Percentiles rank a stretch among this genome's conserved stretches.
These are phyloP conservation scores for Vanacampus margaritifer DNA, from an alignment of 2,113 vertebrate genomes.

Conservation along the genomic window DNA sequence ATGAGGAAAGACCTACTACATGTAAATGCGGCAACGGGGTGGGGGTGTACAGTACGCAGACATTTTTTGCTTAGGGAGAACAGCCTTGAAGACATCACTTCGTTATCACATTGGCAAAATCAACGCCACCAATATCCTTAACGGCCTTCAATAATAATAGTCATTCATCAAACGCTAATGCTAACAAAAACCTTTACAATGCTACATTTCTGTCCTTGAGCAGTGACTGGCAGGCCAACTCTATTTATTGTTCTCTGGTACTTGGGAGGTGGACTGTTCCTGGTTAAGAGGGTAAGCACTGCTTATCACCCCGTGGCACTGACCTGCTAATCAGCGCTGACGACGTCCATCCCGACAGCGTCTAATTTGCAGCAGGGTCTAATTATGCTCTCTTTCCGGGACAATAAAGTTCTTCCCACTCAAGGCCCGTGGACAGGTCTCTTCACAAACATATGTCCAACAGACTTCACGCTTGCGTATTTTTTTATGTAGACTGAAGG, in stretches of 20 bases:
- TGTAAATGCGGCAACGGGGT: slow-evolving; percentile 8
- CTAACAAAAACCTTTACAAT: background rate
- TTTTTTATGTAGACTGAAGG: slow-evolving; percentile 67
- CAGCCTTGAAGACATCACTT: slow-evolving; percentile 29
- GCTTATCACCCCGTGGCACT: slow-evolving; percentile 49
- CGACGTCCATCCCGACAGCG: slow-evolving; percentile 64
- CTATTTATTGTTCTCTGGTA: slow-evolving; percentile 63
- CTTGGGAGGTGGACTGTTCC: slow-evolving; percentile 20
- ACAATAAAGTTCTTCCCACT: slow-evolving; percentile 80
- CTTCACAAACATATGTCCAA: slow-evolving; percentile 89
- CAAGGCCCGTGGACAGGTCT: slow-evolving; percentile 70
- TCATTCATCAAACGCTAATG: background rate
- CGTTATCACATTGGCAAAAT: slow-evolving; percentile 7
- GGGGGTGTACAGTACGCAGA: slow-evolving; percentile 39
- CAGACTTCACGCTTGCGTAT: slow-evolving; percentile 68
- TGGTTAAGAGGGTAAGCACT: slow-evolving; percentile 26
- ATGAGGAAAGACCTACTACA: slow-evolving; percentile 35
- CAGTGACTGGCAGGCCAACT: slow-evolving; percentile 17
- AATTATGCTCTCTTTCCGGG: slow-evolving; percentile 79
- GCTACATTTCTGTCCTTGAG: slow-evolving; percentile 19
- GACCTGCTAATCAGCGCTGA: slow-evolving; percentile 68
- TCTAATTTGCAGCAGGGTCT: slow-evolving; percentile 75
- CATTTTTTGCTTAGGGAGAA: slow-evolving; percentile 57
- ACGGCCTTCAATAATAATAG: background rate
- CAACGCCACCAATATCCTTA: slow-evolving; percentile 2